phyloP scores from a whole-genome alignment of 92 coral and sea anemone genomes.

The Palythoa grandis region DNA sequence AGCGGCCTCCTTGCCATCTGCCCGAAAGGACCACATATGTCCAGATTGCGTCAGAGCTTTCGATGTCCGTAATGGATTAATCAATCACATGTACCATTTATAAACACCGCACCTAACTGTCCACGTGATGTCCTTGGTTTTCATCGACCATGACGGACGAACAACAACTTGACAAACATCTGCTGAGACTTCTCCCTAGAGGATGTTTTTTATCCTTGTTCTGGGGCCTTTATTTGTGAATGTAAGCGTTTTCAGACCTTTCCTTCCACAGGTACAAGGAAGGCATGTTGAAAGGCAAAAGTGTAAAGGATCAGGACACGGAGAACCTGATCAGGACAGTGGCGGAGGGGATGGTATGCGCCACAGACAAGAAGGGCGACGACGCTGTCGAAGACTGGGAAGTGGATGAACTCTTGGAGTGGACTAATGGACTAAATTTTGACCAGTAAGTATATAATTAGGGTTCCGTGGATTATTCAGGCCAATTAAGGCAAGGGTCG shows the following conservation, averaged over 20 bases:
- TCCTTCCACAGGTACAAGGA: neutral
- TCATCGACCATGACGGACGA: no score
- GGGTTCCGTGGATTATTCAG: no score
- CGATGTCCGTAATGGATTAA: no score
- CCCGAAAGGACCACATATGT: no score
- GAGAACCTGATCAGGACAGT: conserved; percentile 75
- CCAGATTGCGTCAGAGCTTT: no score
- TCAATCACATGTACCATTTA: no score
- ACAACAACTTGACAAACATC: no score
- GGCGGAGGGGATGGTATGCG: conserved; percentile 84
- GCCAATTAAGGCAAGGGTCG: no score
- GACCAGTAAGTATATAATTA: conserved; percentile 69
- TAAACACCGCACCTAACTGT: no score
- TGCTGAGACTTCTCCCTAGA: neutral
- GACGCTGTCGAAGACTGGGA: conserved; percentile 99
- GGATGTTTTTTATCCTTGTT: neutral
- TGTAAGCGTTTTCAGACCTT: neutral
- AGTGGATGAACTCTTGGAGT: conserved; percentile 95
- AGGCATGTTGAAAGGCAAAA: conserved; percentile 50
- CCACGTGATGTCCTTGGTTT: no score
- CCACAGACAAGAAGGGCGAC: conserved; percentile 80
- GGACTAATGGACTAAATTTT: conserved; percentile 96
- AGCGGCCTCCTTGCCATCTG: no score
- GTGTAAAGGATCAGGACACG: conserved; percentile 65
- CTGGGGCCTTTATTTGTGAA: neutral